Evolutionary conservation across 2,113 vertebrate genomes (phyloP), one percentile per base, ranked within the genome.

Genomic region (Caranx ignobilis): DNA sequence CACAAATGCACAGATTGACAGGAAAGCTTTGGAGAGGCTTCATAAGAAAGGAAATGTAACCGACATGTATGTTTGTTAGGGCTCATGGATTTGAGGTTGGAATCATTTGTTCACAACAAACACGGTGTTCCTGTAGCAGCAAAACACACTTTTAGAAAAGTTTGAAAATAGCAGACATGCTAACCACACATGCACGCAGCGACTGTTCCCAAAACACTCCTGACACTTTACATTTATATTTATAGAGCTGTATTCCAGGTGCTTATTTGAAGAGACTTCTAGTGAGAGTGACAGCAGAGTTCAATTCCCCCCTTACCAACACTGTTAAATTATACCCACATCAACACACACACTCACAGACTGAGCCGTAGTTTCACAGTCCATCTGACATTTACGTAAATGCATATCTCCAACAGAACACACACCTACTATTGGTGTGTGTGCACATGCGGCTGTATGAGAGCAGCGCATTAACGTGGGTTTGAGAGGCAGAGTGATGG

Each of bases 381-480:
- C 57, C 35, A 68, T 60, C 63, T 84, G 75, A 79, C 71, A 85
- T 83, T 57, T 82, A 1, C 26, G 26, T 26, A 75, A 83, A 79
- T 75, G 66, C 55, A 68, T 71, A 71, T 48, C 43, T 83, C 39
- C 70, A 83, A 26, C 55, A 41, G 68, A 81, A 69, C 35, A 57
- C 61, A 87, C 82, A 82, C 75, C 71, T 66, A 77, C 86, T 71
- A 67, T 26, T 76, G 35, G 62, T 69, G 48, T 55, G 41, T 70
- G 62, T 39, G 21, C 55, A 65, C 48, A 63, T 64, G 31, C 37
- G 66, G 19, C 57, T 41, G 45, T 35, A 41, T 19, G 26, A 79
- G 35, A 71, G 62, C n/a, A 43, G 76, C 26, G 68, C 79, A 62
- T 64, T 64, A 67, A 84, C 34, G 87, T 85, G 81, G 87, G 87